A percentile compares a stretch with the other conserved stretches of the same genome.
Evolutionary conservation across 1,140 invertebrate genomes (phyloP).

Genomic region (Drosophila saltans): DNA sequence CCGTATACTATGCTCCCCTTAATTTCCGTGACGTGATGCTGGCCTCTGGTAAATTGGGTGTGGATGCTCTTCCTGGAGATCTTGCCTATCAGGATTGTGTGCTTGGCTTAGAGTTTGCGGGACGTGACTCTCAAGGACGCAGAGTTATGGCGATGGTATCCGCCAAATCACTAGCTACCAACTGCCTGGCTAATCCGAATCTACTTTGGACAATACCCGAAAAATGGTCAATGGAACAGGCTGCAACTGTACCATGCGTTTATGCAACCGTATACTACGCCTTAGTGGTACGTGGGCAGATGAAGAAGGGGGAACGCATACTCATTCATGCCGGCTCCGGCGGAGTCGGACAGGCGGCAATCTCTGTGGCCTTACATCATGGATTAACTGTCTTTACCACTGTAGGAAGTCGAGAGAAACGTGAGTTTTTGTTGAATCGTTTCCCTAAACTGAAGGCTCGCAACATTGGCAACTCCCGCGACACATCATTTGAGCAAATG

Average conservation of each 20-base stretch:
- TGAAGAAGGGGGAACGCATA: conserved; percentile 93
- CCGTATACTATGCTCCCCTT: conserved; percentile 95
- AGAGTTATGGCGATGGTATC: conserved; percentile 97
- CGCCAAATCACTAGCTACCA: conserved; percentile 94
- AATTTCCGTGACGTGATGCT: conserved; percentile 99
- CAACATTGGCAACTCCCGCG: conserved; percentile 96
- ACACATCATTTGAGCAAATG: conserved; percentile 95
- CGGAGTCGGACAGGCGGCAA: conserved; percentile 97
- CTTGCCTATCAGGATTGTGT: conserved; percentile 94
- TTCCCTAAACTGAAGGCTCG: conserved; percentile 92
- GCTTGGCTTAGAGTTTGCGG: conserved; percentile 97
- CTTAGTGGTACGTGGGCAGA: conserved; percentile 92
- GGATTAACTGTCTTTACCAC: conserved; percentile 95
- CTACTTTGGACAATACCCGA: conserved; percentile 96
- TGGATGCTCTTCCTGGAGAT: conserved; percentile 95
- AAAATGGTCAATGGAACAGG: conserved; percentile 94
- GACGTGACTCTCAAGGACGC: conserved; percentile 89
- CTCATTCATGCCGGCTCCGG: conserved; percentile 98
- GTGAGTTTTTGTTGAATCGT: conserved; percentile 92
- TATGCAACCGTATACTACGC: conserved; percentile 97
- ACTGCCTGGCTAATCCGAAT: conserved; percentile 91
- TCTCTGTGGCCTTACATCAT: conserved; percentile 93
- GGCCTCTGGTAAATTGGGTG: conserved; percentile 96
- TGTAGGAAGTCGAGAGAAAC: conserved; percentile 93
- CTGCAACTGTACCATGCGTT: conserved; percentile 96